Evolutionary conservation across 2,113 vertebrate genomes (phyloP), one percentile per base, ranked within the genome.

Genomic region (Himantopus leucocephalus): DNA sequence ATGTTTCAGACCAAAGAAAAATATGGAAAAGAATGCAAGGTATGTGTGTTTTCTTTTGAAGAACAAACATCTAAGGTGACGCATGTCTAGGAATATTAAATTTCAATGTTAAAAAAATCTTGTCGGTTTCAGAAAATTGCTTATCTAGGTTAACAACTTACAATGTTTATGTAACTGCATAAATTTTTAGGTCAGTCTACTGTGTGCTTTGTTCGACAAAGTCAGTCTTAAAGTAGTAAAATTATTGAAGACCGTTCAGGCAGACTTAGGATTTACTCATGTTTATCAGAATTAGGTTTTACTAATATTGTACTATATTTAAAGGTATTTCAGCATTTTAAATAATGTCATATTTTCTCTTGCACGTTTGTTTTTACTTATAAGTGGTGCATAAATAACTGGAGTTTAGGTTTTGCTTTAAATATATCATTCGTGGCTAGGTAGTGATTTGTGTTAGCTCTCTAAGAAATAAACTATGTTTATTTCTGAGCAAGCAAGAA

Each of bases 1-100:
- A 2, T 96, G 50, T 98, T 97, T 94, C 97, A 99, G 99, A 99
- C 99, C 97, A 99, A 99, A 98, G 99, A 99, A 96, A 99, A 99
- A 92, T 99, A 99, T 62, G 99, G 99, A 47, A 99, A 99, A 97
- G 99, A 99, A 98, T 99, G 99, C 98, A 99, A 99, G 99, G 99
- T 99, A 98, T 83, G 98, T 95, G 50, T 81, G 3, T 50, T 72
- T 79, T 16, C 37, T 66, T 91, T 92, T 90, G 50, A 92, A 76
- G 62, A 78, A 37, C 9, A 19, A 64, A 9, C 10, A 6, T 88
- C 55, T 50, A 12, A 66, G 62, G 15, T 14, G 14, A 4, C 5
- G 0, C 16, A 37, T 13, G 14, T 34, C 34, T 92, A 21, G 45
- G 55, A 59, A 20, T n/a, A 43, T 41, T 55, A 2, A 3, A 43